Percentiles rank a stretch among this genome's conserved stretches.
Conservation (phyloP, 2,113 vertebrate genomes). For the Hystrix cristata region DNA sequence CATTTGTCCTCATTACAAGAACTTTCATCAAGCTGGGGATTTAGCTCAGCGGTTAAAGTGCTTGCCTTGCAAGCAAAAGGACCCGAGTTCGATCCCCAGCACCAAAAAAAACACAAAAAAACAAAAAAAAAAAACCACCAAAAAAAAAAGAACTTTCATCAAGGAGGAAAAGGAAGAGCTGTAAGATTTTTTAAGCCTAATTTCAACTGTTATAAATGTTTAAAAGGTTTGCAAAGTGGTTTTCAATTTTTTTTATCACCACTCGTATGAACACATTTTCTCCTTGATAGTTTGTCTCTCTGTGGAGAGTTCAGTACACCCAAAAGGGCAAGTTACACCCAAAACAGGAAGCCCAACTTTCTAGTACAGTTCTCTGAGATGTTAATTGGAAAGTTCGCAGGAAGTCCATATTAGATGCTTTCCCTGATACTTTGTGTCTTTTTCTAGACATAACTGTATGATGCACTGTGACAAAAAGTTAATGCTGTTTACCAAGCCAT, state of each 20-base stretch:
- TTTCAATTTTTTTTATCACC: slow-evolving; percentile 69
- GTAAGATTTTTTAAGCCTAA: neutral
- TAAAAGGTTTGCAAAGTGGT: slow-evolving; percentile 63
- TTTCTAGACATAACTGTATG: neutral
- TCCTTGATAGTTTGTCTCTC: neutral
- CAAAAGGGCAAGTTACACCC: rapidly evolving
- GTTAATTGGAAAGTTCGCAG: neutral
- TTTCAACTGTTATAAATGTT: slow-evolving; percentile 73
- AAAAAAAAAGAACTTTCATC: neutral
- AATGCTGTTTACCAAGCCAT: neutral
- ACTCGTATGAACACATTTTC: neutral
- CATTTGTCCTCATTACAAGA: neutral
- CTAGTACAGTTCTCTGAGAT: neutral
- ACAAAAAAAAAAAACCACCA: too few species aligned
- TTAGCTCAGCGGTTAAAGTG: too few species aligned
- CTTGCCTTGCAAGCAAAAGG: too few species aligned
- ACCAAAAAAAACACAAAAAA: too few species aligned
- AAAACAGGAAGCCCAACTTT: neutral
- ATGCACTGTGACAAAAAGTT: neutral
- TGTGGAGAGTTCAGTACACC: neutral
- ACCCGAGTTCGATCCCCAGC: too few species aligned
- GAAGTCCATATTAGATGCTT: neutral
- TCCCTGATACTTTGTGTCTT: neutral
- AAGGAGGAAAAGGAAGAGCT: neutral
- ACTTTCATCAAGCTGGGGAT: neutral